phyloP scores from a whole-genome alignment of 2,797 vertebrate genomes.

The Malacoctenus gilli region DNA sequence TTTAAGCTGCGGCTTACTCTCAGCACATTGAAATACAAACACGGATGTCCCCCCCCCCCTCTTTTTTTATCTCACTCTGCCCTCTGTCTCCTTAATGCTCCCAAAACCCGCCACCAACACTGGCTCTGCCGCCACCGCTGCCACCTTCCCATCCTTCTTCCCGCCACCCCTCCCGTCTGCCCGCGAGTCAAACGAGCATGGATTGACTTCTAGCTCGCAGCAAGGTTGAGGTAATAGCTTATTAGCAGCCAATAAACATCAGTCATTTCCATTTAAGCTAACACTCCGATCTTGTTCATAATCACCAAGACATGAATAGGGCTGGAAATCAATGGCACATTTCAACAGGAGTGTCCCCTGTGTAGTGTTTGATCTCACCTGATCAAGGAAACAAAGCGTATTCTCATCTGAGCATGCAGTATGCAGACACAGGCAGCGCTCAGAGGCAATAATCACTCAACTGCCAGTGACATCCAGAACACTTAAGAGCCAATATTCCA shows the following conservation, averaged over 20 bases:
- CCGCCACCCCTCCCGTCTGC: slow-evolving; percentile 46
- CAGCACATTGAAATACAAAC: slow-evolving; percentile 76
- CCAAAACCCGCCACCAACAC: slow-evolving; percentile 21
- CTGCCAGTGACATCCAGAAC: too few species aligned
- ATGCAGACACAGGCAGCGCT: too few species aligned
- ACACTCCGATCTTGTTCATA: slow-evolving; percentile 66
- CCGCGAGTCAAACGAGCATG: slow-evolving; percentile 63
- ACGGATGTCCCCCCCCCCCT: slow-evolving; percentile 65
- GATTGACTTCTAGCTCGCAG: slow-evolving; percentile 70
- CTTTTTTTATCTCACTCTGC: slow-evolving; percentile 67
- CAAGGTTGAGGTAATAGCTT: slow-evolving; percentile 79
- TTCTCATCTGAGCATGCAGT: slow-evolving; percentile 18
- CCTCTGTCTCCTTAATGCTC: slow-evolving; percentile 69
- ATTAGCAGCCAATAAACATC: slow-evolving; percentile 78
- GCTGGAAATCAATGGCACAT: slow-evolving; percentile 66
- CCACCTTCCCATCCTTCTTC: slow-evolving; percentile 53
- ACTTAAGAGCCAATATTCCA: too few species aligned
- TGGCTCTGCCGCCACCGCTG: not conserved
- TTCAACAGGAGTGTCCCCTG: slow-evolving; percentile 56
- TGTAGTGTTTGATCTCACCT: slow-evolving; percentile 47
- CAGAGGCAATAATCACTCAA: too few species aligned
- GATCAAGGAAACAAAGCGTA: slow-evolving; percentile 26
- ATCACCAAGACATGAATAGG: slow-evolving; percentile 64
- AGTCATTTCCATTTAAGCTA: slow-evolving; percentile 77
- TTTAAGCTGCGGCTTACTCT: slow-evolving; percentile 76